phyloP scores from a whole-genome alignment of 2,113 vertebrate genomes.

The Rhinogobius similis region DNA sequence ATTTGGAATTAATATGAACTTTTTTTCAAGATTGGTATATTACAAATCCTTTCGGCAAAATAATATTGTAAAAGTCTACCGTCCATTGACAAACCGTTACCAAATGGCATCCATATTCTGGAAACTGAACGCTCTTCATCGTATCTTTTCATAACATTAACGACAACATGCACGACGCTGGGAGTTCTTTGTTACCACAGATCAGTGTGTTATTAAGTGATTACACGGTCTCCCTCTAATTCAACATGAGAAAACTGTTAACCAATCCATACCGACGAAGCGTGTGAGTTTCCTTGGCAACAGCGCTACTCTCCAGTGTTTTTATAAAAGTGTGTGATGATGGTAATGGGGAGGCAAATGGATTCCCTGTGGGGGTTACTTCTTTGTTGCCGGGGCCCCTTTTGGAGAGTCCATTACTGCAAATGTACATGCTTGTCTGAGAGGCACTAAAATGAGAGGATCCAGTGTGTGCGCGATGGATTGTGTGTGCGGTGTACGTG shows the following conservation, averaged over 20 bases:
- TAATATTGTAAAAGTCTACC: no score
- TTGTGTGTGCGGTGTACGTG: conserved; percentile 6
- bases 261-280: conserved; percentile 21
- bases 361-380: conserved; percentile 48
- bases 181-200: background rate
- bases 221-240: background rate
- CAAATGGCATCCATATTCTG: no score
- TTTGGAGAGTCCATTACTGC: conserved; percentile 46
- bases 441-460: background rate
- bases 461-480: background rate
- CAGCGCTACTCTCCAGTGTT: conserved; percentile 21
- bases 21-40: no score
- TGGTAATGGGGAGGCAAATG: conserved; percentile 49
- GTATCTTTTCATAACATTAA: background rate
- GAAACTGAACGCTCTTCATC: no score
- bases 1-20: no score
- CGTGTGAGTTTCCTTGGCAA: conserved; percentile 59
- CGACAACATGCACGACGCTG: background rate
- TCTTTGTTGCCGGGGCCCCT: conserved; percentile 42
- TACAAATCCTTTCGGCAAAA: no score
- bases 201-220: background rate
- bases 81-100: no score
- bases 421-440: conserved; percentile 14
- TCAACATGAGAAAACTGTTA: conserved; percentile 2
- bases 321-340: conserved; percentile 53